Percentiles rank a stretch among this genome's conserved stretches.
These are phyloP conservation scores for Actenoides lindsayi DNA, from an alignment of 2,113 vertebrate species.

Conservation along the genomic window DNA sequence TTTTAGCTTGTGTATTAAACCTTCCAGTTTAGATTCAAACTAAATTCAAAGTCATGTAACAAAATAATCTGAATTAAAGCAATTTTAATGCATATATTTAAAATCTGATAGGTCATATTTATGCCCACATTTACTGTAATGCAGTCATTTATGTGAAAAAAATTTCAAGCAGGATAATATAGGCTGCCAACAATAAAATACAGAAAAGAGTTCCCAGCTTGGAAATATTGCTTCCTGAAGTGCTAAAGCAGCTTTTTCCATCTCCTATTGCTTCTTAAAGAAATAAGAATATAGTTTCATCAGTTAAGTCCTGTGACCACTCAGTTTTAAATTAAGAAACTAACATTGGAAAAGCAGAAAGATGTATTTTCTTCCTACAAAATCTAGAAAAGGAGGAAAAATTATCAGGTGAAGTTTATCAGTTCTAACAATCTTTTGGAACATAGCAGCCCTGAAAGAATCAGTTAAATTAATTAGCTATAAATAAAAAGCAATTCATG, in stretches of 20 bases:
- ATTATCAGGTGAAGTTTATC: neutral
- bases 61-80: neutral
- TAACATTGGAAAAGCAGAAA: neutral
- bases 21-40: neutral
- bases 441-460: neutral
- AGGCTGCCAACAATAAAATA: neutral
- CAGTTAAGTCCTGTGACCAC: neutral
- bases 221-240: neutral
- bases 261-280: neutral
- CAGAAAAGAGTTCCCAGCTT: neutral
- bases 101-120: neutral
- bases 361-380: neutral
- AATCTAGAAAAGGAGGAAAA: neutral
- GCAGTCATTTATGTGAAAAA: neutral
- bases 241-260: neutral
- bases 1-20: neutral
- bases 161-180: neutral
- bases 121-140: neutral
- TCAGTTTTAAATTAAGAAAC: neutral
- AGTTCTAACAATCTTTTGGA: neutral
- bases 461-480: neutral
- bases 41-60: neutral
- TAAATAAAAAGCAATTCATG: neutral
- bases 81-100: neutral
- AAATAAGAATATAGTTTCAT: neutral